phyloP scores from a whole-genome alignment of 2,113 vertebrate genomes.

The Otis tarda region DNA sequence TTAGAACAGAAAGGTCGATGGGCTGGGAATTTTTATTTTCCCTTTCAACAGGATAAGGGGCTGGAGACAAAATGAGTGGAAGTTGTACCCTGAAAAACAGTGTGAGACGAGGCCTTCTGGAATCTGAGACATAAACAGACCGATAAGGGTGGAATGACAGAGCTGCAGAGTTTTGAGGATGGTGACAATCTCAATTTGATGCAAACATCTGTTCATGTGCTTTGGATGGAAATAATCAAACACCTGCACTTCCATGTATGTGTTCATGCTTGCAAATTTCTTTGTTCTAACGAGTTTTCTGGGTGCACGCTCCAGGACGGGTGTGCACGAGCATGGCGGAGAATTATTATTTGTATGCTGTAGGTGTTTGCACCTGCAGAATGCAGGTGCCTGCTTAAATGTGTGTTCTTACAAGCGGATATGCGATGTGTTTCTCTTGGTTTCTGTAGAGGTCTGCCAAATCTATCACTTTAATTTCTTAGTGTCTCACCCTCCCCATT shows the following conservation, averaged over 20 bases:
- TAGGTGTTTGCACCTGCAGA: slow-evolving; percentile 32
- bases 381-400: background rate
- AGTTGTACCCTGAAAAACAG: background rate
- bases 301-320: background rate
- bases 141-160: background rate
- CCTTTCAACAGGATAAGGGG: background rate
- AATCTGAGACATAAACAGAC: background rate
- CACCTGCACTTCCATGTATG: background rate
- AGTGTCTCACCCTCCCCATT: background rate
- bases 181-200: slow-evolving; percentile 23
- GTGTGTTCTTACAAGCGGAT: background rate
- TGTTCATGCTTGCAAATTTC: background rate
- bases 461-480: background rate
- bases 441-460: background rate
- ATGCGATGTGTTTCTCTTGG: background rate
- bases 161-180: slow-evolving; percentile 11
- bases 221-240: background rate
- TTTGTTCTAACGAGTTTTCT: background rate
- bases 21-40: background rate
- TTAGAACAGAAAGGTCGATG: background rate
- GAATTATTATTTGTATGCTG: background rate
- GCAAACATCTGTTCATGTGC: slow-evolving; percentile 51
- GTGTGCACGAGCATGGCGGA: background rate
- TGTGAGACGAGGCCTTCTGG: slow-evolving; percentile 4
- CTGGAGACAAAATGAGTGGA: background rate